These are phyloP conservation scores for Manis javanica DNA, from an alignment of 2,797 vertebrate genomes.

Conservation along the genomic window DNA sequence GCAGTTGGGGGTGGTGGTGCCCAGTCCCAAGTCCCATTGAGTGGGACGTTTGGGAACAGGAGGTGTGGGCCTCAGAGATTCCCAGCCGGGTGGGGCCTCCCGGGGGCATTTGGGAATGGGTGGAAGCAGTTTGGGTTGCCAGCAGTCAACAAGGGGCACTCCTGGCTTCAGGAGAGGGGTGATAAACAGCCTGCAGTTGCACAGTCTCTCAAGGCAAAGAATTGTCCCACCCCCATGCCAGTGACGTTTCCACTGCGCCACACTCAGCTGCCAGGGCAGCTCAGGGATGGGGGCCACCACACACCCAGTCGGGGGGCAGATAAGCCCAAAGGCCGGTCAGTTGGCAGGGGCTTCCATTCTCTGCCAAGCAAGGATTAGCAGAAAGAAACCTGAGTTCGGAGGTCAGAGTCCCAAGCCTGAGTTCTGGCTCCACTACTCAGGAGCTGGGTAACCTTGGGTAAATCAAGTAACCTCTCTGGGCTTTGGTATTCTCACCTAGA, in stretches of 20 bases:
- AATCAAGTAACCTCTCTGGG: background rate
- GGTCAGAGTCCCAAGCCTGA: background rate
- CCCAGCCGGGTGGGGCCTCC: background rate
- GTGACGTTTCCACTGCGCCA: too few species aligned
- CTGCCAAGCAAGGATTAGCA: background rate
- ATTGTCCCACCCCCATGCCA: background rate
- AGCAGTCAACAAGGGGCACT: background rate
- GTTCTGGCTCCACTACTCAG: background rate
- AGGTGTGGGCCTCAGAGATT: background rate
- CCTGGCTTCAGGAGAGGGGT: background rate
- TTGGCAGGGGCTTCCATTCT: too few species aligned
- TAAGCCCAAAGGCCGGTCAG: background rate
- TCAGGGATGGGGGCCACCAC: background rate
- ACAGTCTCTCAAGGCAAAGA: background rate
- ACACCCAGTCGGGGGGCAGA: too few species aligned
- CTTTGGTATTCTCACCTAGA: background rate
- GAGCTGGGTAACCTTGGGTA: background rate
- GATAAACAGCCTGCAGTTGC: too few species aligned
- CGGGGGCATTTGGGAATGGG: background rate
- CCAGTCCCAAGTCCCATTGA: background rate
- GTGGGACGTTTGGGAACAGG: background rate
- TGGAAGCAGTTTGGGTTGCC: background rate
- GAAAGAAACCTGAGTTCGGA: background rate
- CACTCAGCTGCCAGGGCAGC: rapidly evolving
- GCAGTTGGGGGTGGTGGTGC: background rate